These are phyloP conservation scores for Henricia sp. DNA, from an alignment of 53 echinoderm and acorn worm genomes.

Conservation along the genomic window DNA sequence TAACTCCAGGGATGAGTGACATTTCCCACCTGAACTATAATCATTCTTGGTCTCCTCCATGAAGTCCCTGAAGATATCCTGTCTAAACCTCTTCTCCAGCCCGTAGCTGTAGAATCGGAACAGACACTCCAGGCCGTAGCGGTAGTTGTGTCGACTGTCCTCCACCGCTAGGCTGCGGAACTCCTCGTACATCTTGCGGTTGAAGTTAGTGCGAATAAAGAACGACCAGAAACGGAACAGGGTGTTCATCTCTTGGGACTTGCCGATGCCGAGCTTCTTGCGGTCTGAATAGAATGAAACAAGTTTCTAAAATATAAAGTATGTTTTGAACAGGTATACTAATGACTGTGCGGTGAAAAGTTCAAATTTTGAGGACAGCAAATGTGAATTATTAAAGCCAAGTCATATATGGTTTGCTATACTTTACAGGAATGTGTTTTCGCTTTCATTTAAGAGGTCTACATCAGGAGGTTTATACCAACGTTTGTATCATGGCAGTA, in stretches of 20 bases:
- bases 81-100: conserved; percentile 92
- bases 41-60: conserved; percentile 90
- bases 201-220: conserved; percentile 98
- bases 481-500: too few species aligned
- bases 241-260: conserved; percentile 99
- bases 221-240: conserved; percentile 99
- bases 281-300: too few species aligned
- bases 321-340: too few species aligned
- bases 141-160: conserved; percentile 88
- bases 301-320: too few species aligned
- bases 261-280: conserved; percentile 98
- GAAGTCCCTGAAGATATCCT: conserved; percentile 94
- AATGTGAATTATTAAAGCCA: too few species aligned
- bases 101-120: conserved; percentile 99
- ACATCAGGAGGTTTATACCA: too few species aligned
- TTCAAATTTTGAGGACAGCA: too few species aligned
- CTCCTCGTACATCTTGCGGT: conserved; percentile 99
- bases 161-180: conserved; percentile 91
- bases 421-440: too few species aligned
- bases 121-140: conserved; percentile 97
- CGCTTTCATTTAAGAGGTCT: too few species aligned
- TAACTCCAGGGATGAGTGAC: too few species aligned
- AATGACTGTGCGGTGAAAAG: too few species aligned
- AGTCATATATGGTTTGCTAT: too few species aligned
- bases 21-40: conserved; percentile 72